Percentiles rank a stretch among this genome's conserved stretches.
These are phyloP conservation scores for Mus minutoides DNA, from an alignment of 2,797 vertebrate species.

Conservation along the genomic window DNA sequence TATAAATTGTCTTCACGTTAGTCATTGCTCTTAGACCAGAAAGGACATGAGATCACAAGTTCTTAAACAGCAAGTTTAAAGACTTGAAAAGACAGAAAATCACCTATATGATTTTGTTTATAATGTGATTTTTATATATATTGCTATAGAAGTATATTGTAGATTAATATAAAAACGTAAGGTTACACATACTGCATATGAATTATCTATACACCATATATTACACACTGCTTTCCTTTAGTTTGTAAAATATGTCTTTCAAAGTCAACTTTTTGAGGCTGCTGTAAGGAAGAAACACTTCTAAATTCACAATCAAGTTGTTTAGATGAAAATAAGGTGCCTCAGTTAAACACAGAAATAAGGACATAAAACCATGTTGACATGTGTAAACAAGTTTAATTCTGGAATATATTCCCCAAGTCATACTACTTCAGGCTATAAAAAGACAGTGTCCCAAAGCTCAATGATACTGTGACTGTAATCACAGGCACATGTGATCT, in stretches of 20 bases:
- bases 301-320: not conserved
- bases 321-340: not conserved
- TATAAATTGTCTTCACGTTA: slow-evolving; percentile 13
- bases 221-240: not conserved
- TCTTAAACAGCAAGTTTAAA: not conserved
- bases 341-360: not conserved
- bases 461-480: not conserved
- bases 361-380: not conserved
- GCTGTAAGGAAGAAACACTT: not conserved
- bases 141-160: not conserved
- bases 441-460: slow-evolving; percentile 16
- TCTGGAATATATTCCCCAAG: not conserved
- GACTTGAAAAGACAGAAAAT: not conserved
- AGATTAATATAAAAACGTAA: not conserved
- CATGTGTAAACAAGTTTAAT: not conserved
- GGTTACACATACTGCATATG: not conserved
- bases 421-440: not conserved
- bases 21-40: not conserved
- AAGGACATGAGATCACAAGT: slow-evolving; percentile 13
- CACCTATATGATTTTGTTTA: not conserved
- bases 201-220: not conserved
- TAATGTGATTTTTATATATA: not conserved
- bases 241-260: slow-evolving; percentile 18
- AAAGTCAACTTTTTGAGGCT: not conserved
- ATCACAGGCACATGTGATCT: not conserved